Evolutionary conservation across 2,113 vertebrate species (phyloP).

Genomic region (Illadopsis cleaveri): DNA sequence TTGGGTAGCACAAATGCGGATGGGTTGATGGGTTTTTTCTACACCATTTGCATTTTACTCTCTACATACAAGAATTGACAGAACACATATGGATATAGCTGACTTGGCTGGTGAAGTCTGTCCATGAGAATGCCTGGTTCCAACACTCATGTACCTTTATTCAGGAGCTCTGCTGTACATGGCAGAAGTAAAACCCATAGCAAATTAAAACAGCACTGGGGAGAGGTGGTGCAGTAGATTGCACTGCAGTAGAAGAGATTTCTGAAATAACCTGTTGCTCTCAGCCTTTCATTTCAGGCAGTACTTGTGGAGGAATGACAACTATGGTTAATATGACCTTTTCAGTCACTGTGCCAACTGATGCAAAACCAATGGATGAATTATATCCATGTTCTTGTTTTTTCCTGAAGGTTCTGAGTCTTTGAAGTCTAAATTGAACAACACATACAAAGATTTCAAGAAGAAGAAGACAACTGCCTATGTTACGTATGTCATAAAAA

Average conservation of each 20-base stretch:
- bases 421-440: slow-evolving; percentile 45
- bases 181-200: background rate
- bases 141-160: background rate
- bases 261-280: background rate
- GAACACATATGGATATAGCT: background rate
- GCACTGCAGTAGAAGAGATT: background rate
- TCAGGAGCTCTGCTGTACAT: background rate
- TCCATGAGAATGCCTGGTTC: background rate
- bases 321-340: background rate
- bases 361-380: background rate
- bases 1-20: background rate
- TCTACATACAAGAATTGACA: background rate
- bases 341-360: background rate
- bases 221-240: background rate
- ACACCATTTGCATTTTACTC: background rate
- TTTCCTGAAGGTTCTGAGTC: background rate
- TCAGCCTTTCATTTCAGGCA: background rate
- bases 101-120: background rate
- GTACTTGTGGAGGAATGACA: background rate
- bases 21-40: background rate
- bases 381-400: background rate
- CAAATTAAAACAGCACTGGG: background rate
- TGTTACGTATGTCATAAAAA: slow-evolving; percentile 55
- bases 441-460: slow-evolving; percentile 73
- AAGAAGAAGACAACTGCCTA: slow-evolving; percentile 50